A percentile compares a stretch with the other conserved stretches of the same genome.
Conservation (phyloP, 2,888 invertebrate species). For the Tipula confusa region DNA sequence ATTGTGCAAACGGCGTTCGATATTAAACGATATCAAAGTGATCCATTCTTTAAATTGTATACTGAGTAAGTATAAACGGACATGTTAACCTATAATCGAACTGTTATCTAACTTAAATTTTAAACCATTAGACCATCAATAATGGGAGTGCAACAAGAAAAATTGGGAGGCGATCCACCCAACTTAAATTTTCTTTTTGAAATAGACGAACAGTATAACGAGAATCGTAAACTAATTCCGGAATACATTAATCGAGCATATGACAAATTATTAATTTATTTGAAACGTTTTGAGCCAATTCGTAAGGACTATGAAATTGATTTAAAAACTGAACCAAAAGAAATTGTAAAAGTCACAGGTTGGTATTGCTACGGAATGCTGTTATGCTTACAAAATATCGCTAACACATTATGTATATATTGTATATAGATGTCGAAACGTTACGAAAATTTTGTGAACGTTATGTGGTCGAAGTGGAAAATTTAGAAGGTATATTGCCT, state of each 20-base stretch:
- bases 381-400: too few relatives aligned
- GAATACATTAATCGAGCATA: slow-evolving; percentile 58
- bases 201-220: slow-evolving; percentile 54
- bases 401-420: slow-evolving; percentile 34
- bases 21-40: slow-evolving; percentile 69
- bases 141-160: slow-evolving; percentile 74
- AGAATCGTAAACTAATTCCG: slow-evolving; percentile 53
- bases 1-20: slow-evolving; percentile 65
- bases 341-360: slow-evolving; percentile 59
- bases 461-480: slow-evolving; percentile 64
- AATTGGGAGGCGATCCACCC: slow-evolving; percentile 70
- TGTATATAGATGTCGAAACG: slow-evolving; percentile 55
- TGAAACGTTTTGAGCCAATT: slow-evolving; percentile 61
- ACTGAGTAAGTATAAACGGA: slow-evolving; percentile 54
- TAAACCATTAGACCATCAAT: slow-evolving; percentile 62
- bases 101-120: background rate
- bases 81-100: background rate
- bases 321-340: slow-evolving; percentile 57
- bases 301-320: slow-evolving; percentile 68
- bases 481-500: slow-evolving; percentile 62
- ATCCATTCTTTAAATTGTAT: slow-evolving; percentile 65
- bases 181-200: slow-evolving; percentile 64
- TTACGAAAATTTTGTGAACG: slow-evolving; percentile 65
- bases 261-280: slow-evolving; percentile 59
- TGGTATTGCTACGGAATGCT: slow-evolving; percentile 39